Evolutionary conservation across 1,140 invertebrate genomes (phyloP), one percentile per base, ranked within the genome.

Genomic region (Caenorhabditis inopinata): DNA sequence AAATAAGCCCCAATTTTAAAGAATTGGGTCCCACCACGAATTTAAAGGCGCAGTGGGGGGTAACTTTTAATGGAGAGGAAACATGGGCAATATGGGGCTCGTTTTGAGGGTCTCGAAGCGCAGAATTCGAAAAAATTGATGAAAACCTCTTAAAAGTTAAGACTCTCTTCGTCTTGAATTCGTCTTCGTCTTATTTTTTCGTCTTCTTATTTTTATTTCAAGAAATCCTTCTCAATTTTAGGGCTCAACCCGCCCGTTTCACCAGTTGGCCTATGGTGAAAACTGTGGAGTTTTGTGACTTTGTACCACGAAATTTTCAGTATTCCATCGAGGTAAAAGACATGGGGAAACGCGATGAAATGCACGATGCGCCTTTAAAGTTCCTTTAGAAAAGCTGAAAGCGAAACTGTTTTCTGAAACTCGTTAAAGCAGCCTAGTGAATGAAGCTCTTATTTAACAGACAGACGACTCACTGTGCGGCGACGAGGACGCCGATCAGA

Each of bases 391-490:
- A 53, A 9, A 25, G 53, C 11, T n/a, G n/a, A n/a, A n/a, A n/a
- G 27, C 49, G 27, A 32, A 32, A 62, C 53, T 62, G 16, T 32
- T 14, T 32, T 62, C 53, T n/a, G n/a, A n/a, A n/a, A n/a, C n/a
- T n/a, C n/a, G n/a, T n/a, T n/a, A n/a, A n/a, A n/a, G n/a, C n/a
- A n/a, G n/a, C n/a, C n/a, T n/a, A n/a, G n/a, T n/a, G n/a, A n/a
- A n/a, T n/a, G n/a, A n/a, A n/a, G n/a, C n/a, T 12, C 25, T 32
- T 42, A 7, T 42, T 38, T 68, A 32, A 14, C 58, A 68, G 58
- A 68, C 58, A 18, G 58, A 68, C 58, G 58, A 68, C 58, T 68
- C 58, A 18, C 38, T 38, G 32, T 68, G 58, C 58, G 58, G 58
- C 12, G 58, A 68, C 58, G 58, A 68, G 18, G 32, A 35, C 48